phyloP scores from a whole-genome alignment of 2,888 invertebrate species.

The Tricholauxania praeusta region DNA sequence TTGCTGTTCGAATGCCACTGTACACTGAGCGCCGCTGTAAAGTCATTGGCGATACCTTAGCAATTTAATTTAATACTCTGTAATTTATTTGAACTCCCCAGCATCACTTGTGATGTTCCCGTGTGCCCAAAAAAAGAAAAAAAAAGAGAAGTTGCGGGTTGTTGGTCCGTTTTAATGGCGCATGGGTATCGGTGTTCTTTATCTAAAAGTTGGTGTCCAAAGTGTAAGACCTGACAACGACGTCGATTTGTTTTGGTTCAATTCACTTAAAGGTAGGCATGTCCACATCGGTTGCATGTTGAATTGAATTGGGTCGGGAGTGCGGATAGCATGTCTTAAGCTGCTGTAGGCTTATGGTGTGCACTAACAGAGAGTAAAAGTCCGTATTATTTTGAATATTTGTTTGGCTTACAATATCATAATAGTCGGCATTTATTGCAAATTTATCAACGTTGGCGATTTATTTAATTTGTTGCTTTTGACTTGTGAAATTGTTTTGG shows the following conservation, averaged over 20 bases:
- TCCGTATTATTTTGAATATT: neutral
- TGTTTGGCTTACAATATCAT: neutral
- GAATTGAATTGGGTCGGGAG: too few species aligned
- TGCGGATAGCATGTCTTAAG: too few species aligned
- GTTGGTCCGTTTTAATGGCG: too few species aligned
- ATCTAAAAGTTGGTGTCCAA: too few species aligned
- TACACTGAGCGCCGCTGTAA: slow-evolving; percentile 4
- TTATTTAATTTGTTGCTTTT: slow-evolving; percentile 1
- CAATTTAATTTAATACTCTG: slow-evolving; percentile 58
- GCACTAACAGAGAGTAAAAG: slow-evolving; percentile 38
- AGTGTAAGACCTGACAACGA: too few species aligned
- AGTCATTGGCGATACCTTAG: slow-evolving; percentile 44
- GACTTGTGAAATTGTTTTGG: neutral
- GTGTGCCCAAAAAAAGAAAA: too few species aligned
- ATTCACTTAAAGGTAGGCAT: too few species aligned
- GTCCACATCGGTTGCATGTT: too few species aligned
- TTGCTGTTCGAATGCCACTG: slow-evolving; percentile 15
- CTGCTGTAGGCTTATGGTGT: too few species aligned
- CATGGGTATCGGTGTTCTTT: too few species aligned
- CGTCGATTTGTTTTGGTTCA: too few species aligned
- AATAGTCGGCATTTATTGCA: slow-evolving; percentile 30
- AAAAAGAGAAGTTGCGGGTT: too few species aligned
- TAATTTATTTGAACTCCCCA: slow-evolving; percentile 60
- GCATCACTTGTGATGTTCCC: neutral
- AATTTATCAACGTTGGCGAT: slow-evolving; percentile 28